Evolutionary conservation across 1,140 invertebrate genomes (phyloP).

Genomic region (Eupristina koningsbergeri): DNA sequence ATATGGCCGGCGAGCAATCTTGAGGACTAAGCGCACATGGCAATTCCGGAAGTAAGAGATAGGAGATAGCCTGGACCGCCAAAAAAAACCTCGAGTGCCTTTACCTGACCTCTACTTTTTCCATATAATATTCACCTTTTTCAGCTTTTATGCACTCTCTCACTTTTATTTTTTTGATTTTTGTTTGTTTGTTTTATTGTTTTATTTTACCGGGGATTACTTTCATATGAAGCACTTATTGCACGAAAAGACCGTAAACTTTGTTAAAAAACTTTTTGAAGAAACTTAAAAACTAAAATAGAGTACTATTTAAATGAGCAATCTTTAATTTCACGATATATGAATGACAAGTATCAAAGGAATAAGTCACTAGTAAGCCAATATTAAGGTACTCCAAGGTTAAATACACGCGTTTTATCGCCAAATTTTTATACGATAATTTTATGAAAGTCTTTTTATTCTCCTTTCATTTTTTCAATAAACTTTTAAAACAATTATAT

Average conservation of each 20-base stretch:
- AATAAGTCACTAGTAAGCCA: no score
- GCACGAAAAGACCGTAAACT: not conserved
- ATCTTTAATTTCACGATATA: not conserved
- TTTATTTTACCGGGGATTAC: not conserved
- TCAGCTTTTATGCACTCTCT: no score
- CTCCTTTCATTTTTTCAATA: not conserved
- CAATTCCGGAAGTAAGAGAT: constrained; percentile 53
- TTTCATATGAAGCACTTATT: constrained; percentile 10
- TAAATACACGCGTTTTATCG: no score
- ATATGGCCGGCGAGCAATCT: constrained; percentile 33
- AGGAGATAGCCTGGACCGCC: constrained; percentile 46
- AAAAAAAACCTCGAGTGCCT: constrained; percentile 57
- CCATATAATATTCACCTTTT: constrained; percentile 38
- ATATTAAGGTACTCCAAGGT: no score
- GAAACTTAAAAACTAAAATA: not conserved
- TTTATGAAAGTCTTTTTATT: no score
- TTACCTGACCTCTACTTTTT: constrained; percentile 47
- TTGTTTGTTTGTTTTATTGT: not conserved
- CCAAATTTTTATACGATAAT: no score
- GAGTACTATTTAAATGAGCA: not conserved
- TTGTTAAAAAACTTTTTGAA: not conserved
- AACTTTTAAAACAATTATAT: not conserved
- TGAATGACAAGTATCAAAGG: no score
- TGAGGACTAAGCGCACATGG: constrained; percentile 51
- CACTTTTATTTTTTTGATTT: constrained; percentile 9